Evolutionary conservation across 2,113 vertebrate species (phyloP).

Genomic region (Corythaeola cristata): DNA sequence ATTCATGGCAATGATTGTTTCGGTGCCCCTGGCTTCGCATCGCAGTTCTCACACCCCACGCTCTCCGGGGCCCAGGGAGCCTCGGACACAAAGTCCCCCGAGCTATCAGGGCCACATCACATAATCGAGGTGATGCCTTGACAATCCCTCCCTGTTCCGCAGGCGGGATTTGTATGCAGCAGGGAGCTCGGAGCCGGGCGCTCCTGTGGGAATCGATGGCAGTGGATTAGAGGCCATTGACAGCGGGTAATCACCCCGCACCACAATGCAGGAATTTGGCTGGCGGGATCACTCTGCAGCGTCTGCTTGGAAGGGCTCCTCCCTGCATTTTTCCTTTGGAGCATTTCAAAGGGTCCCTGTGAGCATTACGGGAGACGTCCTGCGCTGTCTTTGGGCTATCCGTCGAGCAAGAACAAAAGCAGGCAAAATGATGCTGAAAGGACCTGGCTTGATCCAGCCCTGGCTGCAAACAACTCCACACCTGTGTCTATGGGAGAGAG

Average conservation of each 20-base stretch:
- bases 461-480: background rate
- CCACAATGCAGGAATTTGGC: background rate
- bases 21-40: background rate
- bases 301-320: background rate
- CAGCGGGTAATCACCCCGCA: background rate
- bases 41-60: background rate
- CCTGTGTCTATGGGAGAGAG: background rate
- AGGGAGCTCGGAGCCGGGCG: fast-evolving
- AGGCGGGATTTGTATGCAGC: background rate
- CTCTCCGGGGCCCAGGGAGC: fast-evolving
- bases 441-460: background rate
- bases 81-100: background rate
- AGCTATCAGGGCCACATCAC: background rate
- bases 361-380: fast-evolving
- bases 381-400: background rate
- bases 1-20: background rate
- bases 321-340: background rate
- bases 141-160: background rate
- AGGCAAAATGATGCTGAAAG: background rate
- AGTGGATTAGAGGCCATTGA: slow-evolving; percentile 29
- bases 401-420: background rate
- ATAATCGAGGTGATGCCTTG: slow-evolving; percentile 39
- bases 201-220: background rate
- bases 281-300: background rate
- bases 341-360: background rate